Conservation (phyloP, 2,797 vertebrate species). For the Acrossocheilus fasciatus region DNA sequence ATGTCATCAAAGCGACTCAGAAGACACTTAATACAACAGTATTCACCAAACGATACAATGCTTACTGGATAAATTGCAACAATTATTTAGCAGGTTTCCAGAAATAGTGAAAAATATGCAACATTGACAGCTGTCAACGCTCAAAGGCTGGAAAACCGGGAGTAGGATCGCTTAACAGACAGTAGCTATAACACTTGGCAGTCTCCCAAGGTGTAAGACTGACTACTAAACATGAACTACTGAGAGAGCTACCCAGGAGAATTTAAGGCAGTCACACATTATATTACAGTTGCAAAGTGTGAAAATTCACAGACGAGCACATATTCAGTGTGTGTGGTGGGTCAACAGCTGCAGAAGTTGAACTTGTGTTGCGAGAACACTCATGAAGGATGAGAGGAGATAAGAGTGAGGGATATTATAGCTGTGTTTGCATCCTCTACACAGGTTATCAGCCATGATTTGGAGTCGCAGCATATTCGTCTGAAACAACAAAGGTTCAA, state of each 20-base stretch:
- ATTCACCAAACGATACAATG: neutral
- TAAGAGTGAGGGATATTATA: slow-evolving; percentile 54
- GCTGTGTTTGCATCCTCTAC: slow-evolving; percentile 48
- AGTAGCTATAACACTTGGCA: slow-evolving; percentile 37
- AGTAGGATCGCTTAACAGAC: slow-evolving; percentile 6
- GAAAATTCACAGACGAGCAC: slow-evolving; percentile 23
- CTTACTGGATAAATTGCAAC: neutral
- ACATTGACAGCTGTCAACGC: slow-evolving; percentile 30
- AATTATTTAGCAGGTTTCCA: neutral
- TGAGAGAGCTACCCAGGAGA: slow-evolving; percentile 36
- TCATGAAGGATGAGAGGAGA: slow-evolving; percentile 44
- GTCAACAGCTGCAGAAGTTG: slow-evolving; percentile 33
- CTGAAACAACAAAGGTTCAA: slow-evolving; percentile 57
- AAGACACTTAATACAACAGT: neutral
- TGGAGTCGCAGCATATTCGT: slow-evolving; percentile 50
- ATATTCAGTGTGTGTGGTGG: slow-evolving; percentile 9
- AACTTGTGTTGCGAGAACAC: slow-evolving; percentile 50
- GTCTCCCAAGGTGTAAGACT: slow-evolving; percentile 37
- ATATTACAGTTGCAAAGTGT: slow-evolving; percentile 37
- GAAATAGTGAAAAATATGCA: slow-evolving; percentile 11
- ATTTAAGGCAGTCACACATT: slow-evolving; percentile 55
- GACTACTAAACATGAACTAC: slow-evolving; percentile 31
- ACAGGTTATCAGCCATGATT: slow-evolving; percentile 56
- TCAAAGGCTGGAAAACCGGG: neutral
- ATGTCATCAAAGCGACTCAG: neutral